These are phyloP conservation scores for Enteromius fasciolatus DNA, from an alignment of 2,797 vertebrate species.

Conservation along the genomic window DNA sequence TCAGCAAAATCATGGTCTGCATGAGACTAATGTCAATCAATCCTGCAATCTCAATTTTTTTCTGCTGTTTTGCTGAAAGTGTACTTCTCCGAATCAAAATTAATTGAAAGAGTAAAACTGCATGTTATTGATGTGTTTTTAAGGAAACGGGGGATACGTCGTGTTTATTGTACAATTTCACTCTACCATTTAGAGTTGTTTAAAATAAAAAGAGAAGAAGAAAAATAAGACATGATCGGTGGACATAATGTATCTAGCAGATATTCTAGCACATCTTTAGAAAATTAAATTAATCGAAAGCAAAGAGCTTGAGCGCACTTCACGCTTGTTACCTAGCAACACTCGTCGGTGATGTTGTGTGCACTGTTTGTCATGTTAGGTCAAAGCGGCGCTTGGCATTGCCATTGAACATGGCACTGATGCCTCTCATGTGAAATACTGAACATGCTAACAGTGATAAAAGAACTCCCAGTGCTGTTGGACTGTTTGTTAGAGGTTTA, in stretches of 20 bases:
- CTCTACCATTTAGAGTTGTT: background rate
- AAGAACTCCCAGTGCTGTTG: background rate
- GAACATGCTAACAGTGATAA: background rate
- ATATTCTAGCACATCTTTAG: background rate
- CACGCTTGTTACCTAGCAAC: slow-evolving; percentile 1
- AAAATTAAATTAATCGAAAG: background rate
- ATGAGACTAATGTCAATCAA: background rate
- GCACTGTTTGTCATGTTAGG: background rate
- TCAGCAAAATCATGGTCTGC: no score
- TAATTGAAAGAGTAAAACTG: background rate
- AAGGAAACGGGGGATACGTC: background rate
- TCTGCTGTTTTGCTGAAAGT: background rate
- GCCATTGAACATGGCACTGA: background rate
- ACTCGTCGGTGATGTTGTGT: background rate
- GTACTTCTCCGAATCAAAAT: background rate
- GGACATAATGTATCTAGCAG: background rate
- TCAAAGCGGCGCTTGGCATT: background rate
- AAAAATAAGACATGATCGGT: background rate
- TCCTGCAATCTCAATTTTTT: background rate
- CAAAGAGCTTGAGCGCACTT: background rate
- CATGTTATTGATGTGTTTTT: background rate
- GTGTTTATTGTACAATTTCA: background rate
- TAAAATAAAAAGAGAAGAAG: background rate
- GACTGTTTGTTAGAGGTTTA: background rate
- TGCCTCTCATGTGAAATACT: background rate